Evolutionary conservation across 1,140 invertebrate genomes (phyloP), one percentile per base, ranked within the genome.

Genomic region (Camponotus floridanus): DNA sequence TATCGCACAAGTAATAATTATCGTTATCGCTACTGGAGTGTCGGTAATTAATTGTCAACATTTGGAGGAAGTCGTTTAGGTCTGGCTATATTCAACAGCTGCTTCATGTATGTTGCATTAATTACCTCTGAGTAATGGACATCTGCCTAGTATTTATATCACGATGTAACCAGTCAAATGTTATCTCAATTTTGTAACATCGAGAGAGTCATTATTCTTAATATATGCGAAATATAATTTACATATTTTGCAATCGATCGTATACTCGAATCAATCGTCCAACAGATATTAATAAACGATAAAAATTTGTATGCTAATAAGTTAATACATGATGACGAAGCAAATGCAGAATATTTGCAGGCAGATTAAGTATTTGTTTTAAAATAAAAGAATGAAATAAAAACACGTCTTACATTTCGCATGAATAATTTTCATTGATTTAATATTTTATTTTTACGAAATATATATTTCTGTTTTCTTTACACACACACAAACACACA

Each of bases 41-140:
- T 81, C 67, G 51, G 79, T 81, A 81, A 81, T 81, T 71, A 81
- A 81, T 81, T 81, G 51, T 81, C 67, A 61, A 81, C 79, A 81
- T 73, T 81, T 81, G 26, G 79, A n/a, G 39, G 65, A 81, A 71
- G 78, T 71, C 51, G 65, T 71, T 57, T 45, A 45, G 39, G 39
- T 45, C 36, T 26, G 36, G 39, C 67, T 59, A 21, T 51, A 51
- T 71, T 39, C 65, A 81, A 61, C 79, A 81, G 79, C 79, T 81
- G 79, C 78, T 81, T 51, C 64, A 15, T 15, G 31, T 67, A 48
- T 79, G 76, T 71, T 26, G 33, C 79, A 81, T 81, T 73, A 81
- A 81, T 81, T 81, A 71, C 7, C 79, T 71, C 67, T 73, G 79
- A 81, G 67, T 73, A 81, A 81, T 81, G 79, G 67, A 71, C 79